phyloP scores from a whole-genome alignment of 2,113 vertebrate species.

The Podiceps cristatus region DNA sequence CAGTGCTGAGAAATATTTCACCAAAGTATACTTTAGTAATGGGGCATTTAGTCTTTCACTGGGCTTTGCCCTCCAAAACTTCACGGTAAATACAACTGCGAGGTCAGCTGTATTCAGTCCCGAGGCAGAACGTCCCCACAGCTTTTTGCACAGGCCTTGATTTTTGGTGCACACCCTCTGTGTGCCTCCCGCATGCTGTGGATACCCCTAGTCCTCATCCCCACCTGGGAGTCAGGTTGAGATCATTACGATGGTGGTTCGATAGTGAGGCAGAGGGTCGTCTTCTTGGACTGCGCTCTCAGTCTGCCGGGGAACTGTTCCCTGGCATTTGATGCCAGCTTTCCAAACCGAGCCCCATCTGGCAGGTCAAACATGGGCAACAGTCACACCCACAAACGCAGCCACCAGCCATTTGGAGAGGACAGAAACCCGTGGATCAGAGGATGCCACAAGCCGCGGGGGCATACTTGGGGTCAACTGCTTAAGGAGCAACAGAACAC shows the following conservation, averaged over 20 bases:
- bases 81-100: background rate
- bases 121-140: background rate
- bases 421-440: background rate
- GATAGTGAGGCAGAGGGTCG: fast-evolving
- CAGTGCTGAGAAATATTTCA: constrained; percentile 49
- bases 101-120: background rate
- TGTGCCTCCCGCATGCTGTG: fast-evolving
- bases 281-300: background rate
- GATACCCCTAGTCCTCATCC: background rate
- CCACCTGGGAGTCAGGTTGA: background rate
- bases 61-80: constrained; percentile 43
- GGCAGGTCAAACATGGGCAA: background rate
- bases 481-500: background rate
- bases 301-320: fast-evolving
- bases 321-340: background rate
- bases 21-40: background rate
- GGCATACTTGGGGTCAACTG: background rate
- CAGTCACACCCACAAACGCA: background rate
- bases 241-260: background rate
- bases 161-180: background rate
- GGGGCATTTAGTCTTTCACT: background rate
- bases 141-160: background rate
- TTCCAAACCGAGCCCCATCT: background rate
- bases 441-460: fast-evolving
- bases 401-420: background rate